Conservation (phyloP, 1,140 invertebrate species). For the Drosophila albomicans region DNA sequence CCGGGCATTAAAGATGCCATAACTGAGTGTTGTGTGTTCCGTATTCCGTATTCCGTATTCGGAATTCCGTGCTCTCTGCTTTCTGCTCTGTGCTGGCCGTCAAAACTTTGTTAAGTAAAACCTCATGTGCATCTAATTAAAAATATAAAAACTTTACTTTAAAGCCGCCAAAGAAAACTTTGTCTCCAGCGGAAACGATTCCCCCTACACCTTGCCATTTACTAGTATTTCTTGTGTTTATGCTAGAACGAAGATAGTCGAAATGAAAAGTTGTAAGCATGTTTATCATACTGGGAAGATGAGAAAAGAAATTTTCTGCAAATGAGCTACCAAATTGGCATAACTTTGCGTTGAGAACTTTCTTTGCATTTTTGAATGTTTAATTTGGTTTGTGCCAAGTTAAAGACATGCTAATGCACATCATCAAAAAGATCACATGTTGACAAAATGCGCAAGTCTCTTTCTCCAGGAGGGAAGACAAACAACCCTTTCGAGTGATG, state of each 20-base stretch:
- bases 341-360: slow-evolving; percentile 58
- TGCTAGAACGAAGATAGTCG: slow-evolving; percentile 42
- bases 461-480: not conserved
- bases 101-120: slow-evolving; percentile 79
- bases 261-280: slow-evolving; percentile 69
- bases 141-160: slow-evolving; percentile 83
- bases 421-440: too few relatives aligned
- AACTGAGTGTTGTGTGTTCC: slow-evolving; percentile 43
- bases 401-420: slow-evolving; percentile 33
- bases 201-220: not conserved
- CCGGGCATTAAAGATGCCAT: slow-evolving; percentile 77
- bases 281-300: slow-evolving; percentile 71
- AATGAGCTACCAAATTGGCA: slow-evolving; percentile 77
- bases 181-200: slow-evolving; percentile 70
- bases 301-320: slow-evolving; percentile 63
- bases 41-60: not conserved
- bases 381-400: slow-evolving; percentile 60
- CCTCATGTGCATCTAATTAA: slow-evolving; percentile 83
- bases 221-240: slow-evolving; percentile 32
- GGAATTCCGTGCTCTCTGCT: slow-evolving; percentile 10
- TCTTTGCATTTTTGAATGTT: slow-evolving; percentile 45
- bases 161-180: slow-evolving; percentile 81
- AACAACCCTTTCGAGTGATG: slow-evolving; percentile 9
- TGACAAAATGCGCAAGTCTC: too few relatives aligned
- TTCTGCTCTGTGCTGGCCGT: slow-evolving; percentile 49